These are phyloP conservation scores for Muraenolepis orangiensis DNA, from an alignment of 2,797 vertebrate species.

Conservation along the genomic window DNA sequence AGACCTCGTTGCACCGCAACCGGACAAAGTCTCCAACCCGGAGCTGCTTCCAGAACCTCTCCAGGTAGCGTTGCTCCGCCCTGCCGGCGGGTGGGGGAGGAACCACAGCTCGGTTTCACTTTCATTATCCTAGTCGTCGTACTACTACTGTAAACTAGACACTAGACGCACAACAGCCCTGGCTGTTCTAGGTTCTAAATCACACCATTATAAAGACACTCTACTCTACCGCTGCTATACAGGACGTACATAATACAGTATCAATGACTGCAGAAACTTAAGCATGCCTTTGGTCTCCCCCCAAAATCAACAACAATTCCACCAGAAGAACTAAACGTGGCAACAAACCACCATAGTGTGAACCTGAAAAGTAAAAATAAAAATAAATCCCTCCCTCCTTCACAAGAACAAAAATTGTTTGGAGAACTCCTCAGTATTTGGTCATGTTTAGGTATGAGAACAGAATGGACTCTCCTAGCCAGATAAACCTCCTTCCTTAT, in stretches of 20 bases:
- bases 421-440: neutral
- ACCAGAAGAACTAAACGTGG: neutral
- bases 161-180: too few species aligned
- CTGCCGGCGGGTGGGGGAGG: slow-evolving; percentile 58
- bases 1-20: slow-evolving; percentile 93
- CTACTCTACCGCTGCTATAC: neutral
- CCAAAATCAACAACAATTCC: too few species aligned
- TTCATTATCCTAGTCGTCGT: neutral
- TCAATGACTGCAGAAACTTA: neutral
- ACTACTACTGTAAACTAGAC: neutral
- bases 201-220: neutral
- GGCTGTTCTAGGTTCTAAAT: neutral
- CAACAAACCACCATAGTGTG: neutral
- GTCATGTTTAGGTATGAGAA: neutral
- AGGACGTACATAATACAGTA: neutral
- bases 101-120: neutral
- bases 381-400: too few species aligned
- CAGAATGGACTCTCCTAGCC: neutral
- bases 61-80: slow-evolving; percentile 81
- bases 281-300: neutral
- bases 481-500: neutral
- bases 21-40: slow-evolving; percentile 90
- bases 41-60: slow-evolving; percentile 92
- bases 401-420: neutral
- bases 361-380: too few species aligned